Evolutionary conservation across 2,113 vertebrate species (phyloP).

Genomic region (Leucopternis melanops): DNA sequence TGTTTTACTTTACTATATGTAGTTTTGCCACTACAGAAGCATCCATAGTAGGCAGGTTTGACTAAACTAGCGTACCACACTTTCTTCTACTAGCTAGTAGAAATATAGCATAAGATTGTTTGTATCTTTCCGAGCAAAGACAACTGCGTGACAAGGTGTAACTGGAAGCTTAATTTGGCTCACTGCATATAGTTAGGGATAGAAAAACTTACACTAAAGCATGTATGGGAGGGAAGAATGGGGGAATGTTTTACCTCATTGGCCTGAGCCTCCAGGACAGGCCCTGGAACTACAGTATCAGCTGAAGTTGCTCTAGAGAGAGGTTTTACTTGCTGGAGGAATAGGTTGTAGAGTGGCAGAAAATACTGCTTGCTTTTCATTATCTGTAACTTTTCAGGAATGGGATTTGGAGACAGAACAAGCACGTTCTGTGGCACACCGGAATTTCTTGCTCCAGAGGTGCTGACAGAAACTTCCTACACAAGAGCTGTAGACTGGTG

Average conservation of each 20-base stretch:
- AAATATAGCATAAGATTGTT: neutral
- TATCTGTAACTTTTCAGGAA: conserved; percentile 77
- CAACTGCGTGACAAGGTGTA: neutral
- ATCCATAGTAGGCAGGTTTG: neutral
- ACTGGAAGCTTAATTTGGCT: neutral
- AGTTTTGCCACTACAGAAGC: neutral
- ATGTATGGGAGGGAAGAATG: neutral
- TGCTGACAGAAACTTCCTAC: conserved; percentile 97
- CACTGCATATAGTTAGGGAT: neutral
- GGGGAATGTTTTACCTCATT: neutral
- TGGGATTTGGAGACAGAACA: conserved; percentile 97
- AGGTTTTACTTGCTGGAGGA: neutral
- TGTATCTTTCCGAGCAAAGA: neutral
- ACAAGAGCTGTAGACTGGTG: conserved; percentile 98
- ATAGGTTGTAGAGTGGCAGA: neutral
- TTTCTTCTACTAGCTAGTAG: neutral
- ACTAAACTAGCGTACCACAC: neutral
- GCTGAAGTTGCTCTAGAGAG: neutral
- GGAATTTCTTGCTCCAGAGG: conserved; percentile 97
- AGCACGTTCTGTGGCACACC: conserved; percentile 98
- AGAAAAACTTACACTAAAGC: neutral
- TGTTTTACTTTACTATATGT: neutral
- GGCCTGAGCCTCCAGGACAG: neutral
- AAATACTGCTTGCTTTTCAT: neutral
- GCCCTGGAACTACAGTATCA: neutral